A percentile compares a stretch with the other conserved stretches of the same genome.
Evolutionary conservation across 2,888 invertebrate species (phyloP).

Genomic region (Buathra laborator): DNA sequence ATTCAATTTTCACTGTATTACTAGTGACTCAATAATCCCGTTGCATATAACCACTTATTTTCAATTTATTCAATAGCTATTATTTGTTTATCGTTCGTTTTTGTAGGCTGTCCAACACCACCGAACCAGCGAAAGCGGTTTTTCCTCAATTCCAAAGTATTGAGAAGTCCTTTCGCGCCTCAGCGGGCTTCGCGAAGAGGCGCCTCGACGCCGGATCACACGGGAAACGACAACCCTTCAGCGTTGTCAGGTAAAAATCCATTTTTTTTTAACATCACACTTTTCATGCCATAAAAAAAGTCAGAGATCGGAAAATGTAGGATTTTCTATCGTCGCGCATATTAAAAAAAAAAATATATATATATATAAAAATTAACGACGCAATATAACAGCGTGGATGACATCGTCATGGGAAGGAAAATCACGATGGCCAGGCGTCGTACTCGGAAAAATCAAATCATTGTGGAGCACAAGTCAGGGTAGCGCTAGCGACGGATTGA

Average conservation of each 20-base stretch:
- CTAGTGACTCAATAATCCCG: conserved; percentile 14
- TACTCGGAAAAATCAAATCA: conserved; percentile 95
- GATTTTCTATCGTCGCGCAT: conserved; percentile 39
- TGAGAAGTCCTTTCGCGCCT: conserved; percentile 91
- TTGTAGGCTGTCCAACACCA: conserved; percentile 90
- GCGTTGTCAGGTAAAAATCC: conserved; percentile 89
- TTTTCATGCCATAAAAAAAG: conserved; percentile 10
- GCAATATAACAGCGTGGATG: conserved; percentile 83
- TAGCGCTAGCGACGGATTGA: conserved; percentile 91
- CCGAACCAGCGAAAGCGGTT: conserved; percentile 92
- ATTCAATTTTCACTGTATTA: conserved; percentile 33
- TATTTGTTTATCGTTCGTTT: conserved; percentile 41
- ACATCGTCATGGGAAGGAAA: conserved; percentile 86
- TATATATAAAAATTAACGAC: conserved; percentile 50
- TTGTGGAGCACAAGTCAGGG: conserved; percentile 93
- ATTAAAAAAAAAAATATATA: conserved; percentile 20
- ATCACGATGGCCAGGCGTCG: conserved; percentile 91
- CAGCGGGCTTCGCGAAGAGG: conserved; percentile 81
- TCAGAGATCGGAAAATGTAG: not conserved
- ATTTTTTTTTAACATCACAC: conserved; percentile 14
- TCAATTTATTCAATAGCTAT: conserved; percentile 1
- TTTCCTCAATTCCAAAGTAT: conserved; percentile 93
- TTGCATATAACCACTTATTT: not conserved
- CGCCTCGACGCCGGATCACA: conserved; percentile 80
- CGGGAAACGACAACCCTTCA: conserved; percentile 88